Base-by-base conservation (phyloP, 2,797 vertebrate species). In the Rhynchonycteris naso region DNA sequence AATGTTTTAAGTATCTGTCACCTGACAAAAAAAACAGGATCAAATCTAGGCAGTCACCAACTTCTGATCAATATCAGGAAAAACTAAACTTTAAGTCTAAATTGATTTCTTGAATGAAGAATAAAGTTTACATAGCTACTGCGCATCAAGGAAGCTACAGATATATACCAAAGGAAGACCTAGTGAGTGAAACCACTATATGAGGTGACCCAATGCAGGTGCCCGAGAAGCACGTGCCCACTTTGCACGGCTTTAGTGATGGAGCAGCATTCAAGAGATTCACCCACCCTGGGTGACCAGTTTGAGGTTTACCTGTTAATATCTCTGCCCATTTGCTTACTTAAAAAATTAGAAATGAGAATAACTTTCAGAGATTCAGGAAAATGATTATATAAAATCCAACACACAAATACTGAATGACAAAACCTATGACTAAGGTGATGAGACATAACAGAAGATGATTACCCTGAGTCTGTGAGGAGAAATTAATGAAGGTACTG, bases 11-110 rank as follows among this genome's bases (percentile, higher is more conserved):
- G 33, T 47, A 79, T 33, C 54, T 47, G 47, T 86, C 35, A 90
- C 75, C 56, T 78, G 56, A 52, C 19, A 52, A 50, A 66, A 50
- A 66, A 80, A 58, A 28, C 35, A 24, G 28, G n/a, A 66, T 80
- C 38, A 22, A 87, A 76, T 50, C 35, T 35, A 91, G n/a, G 3
- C 28, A 26, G 24, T 89, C 69, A 66, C 14, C 47, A 86, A 71
- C 56, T 90, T 90, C 56, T 28, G 47, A 61, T 58, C 38, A 61
- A 24, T 63, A 54, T 68, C 43, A 76, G 54, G 33, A 85, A 78
- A 91, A 83, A 79, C 7, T 54, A 47, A 71, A 65, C 78, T 93
- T 71, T 79, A 86, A 83, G n/a, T 50, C 18, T n/a, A 79, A 52
- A 69, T n/a, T 8, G 22, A 69, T 81, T 88, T 47, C 35, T 38